Evolutionary conservation across 2,888 invertebrate genomes (phyloP), one percentile per base, ranked within the genome.

Genomic region (Pomacea canaliculata): DNA sequence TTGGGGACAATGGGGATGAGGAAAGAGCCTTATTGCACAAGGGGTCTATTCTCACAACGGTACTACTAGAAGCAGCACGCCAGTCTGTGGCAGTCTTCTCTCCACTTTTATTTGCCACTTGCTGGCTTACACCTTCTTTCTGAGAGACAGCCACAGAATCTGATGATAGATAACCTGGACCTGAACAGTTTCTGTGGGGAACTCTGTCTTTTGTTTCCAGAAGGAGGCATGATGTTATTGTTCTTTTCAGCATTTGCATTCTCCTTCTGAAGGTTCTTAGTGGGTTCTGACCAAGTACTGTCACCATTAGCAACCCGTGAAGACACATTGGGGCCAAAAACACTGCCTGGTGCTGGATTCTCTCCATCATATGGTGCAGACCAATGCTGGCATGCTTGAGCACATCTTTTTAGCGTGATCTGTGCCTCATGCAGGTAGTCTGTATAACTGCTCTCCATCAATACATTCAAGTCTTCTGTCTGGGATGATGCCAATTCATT

Each of bases 391-490:
- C 96, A 96, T 0, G 96, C 95, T 56, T 93, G 91, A 66, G 94
- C 93, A 87, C 96, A 95, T 13, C 94, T 93, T 49, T 93, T 93
- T 74, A 97, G 95, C 89, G 94, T 94, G 87, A 93, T 94, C 81
- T 95, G 93, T 0, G 97, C 96, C 90, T 96, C 96, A 87, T 94
- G 94, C 56, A 98, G 92, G 91, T 97, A 97, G 49, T 91, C 91
- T 66, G 89, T 82, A 79, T 91, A 91, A 78, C 84, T 85, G 13
- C 86, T 85, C 79, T 90, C 88, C 75, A 83, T 85, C 18, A 69
- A 48, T n/a, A 46, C 8, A 19, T 23, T 37, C 16, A 48, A 37
- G 12, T 60, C 63, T 7, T 62, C 62, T 2, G 59, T 10, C 46
- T 63, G 63, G 2, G 51, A 10, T 10, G 23, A n/a, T 4, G 23